phyloP scores from a whole-genome alignment of 2,888 invertebrate genomes.

The Xanthia togata region DNA sequence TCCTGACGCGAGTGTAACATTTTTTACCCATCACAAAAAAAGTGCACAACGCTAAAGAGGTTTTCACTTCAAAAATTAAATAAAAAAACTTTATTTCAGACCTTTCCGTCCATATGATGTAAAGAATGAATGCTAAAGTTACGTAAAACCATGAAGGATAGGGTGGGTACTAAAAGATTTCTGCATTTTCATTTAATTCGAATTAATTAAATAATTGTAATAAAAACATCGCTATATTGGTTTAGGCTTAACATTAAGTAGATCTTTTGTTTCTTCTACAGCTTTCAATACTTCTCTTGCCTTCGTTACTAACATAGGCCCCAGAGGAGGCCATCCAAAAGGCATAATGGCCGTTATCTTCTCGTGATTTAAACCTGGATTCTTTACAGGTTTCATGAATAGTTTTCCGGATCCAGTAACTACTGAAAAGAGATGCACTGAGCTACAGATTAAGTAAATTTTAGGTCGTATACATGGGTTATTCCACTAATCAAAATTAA shows the following conservation, averaged over 20 bases:
- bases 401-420: not conserved
- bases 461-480: not conserved
- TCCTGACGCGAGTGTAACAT: too few species aligned
- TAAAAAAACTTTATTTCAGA: too few species aligned
- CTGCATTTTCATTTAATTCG: conserved; percentile 18
- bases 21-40: too few species aligned
- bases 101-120: too few species aligned
- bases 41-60: too few species aligned
- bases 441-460: not conserved
- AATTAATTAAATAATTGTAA: not conserved
- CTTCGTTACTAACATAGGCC: conserved; percentile 12
- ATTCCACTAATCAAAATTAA: too few species aligned
- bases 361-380: not conserved
- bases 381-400: not conserved
- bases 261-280: not conserved
- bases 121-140: not conserved
- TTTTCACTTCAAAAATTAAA: too few species aligned
- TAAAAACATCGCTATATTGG: not conserved
- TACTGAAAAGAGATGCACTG: conserved; percentile 37
- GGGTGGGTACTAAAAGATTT: not conserved
- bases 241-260: not conserved
- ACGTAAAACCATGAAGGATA: not conserved
- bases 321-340: conserved; percentile 49
- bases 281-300: not conserved
- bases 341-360: conserved; percentile 36